These are phyloP conservation scores for Calosoma granatense DNA, from an alignment of 1,140 invertebrate genomes.

Conservation along the genomic window DNA sequence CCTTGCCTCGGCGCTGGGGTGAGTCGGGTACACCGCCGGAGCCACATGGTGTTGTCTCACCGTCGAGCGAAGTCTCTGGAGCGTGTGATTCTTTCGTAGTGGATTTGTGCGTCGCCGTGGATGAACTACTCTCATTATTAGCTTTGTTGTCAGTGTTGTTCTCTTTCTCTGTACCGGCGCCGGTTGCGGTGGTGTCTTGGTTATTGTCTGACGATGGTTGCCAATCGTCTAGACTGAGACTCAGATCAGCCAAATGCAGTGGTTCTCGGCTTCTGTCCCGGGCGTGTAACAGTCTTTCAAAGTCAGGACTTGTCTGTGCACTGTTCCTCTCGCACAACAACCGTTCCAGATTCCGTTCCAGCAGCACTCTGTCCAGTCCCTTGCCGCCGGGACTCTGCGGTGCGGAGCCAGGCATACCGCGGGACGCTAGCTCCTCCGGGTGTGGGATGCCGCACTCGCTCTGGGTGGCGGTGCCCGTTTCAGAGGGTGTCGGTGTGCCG, in stretches of 20 bases:
- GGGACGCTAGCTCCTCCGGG: conserved; percentile 32
- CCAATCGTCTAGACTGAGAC: conserved; percentile 38
- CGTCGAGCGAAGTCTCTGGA: conserved; percentile 6
- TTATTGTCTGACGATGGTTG: conserved; percentile 24
- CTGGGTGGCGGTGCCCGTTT: conserved; percentile 18
- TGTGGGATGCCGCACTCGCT: conserved; percentile 15
- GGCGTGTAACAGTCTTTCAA: conserved; percentile 43
- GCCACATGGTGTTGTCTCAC: not conserved
- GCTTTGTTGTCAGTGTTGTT: conserved; percentile 17
- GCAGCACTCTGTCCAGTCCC: conserved; percentile 46
- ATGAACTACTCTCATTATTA: conserved; percentile 10
- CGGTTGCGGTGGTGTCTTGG: conserved; percentile 26
- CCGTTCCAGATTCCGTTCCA: conserved; percentile 49
- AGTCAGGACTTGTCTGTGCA: conserved; percentile 23
- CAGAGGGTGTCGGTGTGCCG: conserved; percentile 28
- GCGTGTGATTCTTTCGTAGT: conserved; percentile 24
- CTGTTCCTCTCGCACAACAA: conserved; percentile 34
- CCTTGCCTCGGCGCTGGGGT: conserved; percentile 28
- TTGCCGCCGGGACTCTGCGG: conserved; percentile 29
- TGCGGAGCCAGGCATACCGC: conserved; percentile 28
- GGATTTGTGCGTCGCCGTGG: conserved; percentile 21
- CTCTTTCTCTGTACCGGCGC: conserved; percentile 20
- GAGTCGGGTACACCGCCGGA: conserved; percentile 24
- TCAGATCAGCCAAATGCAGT: conserved; percentile 40
- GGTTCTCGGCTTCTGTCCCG: conserved; percentile 47